Base-by-base conservation (phyloP, 1,140 invertebrate species). In the Holcopasites calliopsidis region DNA sequence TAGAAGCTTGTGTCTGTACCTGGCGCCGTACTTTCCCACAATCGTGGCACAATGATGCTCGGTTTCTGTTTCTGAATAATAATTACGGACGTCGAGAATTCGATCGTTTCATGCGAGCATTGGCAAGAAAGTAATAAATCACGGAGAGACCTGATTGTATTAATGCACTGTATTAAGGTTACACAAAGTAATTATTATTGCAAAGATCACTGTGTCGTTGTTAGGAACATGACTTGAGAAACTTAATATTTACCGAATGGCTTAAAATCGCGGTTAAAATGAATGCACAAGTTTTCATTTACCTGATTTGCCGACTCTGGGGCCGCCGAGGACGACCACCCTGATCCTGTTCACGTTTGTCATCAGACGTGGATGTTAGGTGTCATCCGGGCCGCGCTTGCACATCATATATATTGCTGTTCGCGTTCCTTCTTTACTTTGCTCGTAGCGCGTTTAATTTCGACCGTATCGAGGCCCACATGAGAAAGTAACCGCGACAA, bases 291-390 rank as follows among this genome's bases (percentile, higher is more conserved):
- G 18, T n/a, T n/a, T 55, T 47, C 28, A 74, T 11, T 84, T 71
- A 81, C 82, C 82, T 86, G 94, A 95, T 91, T 95, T 95, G 79
- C 94, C 94, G 85, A 94, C 94, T 83, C 94, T 92, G 84, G 94
- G 90, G 89, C 93, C 94, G 82, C 94, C 94, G 74, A 95, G 92
- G 83, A 95, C 94, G 87, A 95, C 94, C 83, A 95, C 94, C 88
- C 94, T 93, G 90, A 95, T 94, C 90, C 94, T 93, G 91, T 94
- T 95, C 80, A 95, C 90, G 88, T 93, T 93, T 80, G 93, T 93
- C 93, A 94, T 94, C 87, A 82, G 83, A 80, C 78, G 71, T 69
- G 64, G 73, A 72, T 64, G 62, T 82, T 76, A 86, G 65, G 83
- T 84, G 66, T 82, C 83, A 58, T 84, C 79, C 57, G 77, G 44